Percentiles rank a stretch among this genome's conserved stretches.
phyloP scores from a whole-genome alignment of 2,888 invertebrate genomes.

The Ptilodon capucinus region DNA sequence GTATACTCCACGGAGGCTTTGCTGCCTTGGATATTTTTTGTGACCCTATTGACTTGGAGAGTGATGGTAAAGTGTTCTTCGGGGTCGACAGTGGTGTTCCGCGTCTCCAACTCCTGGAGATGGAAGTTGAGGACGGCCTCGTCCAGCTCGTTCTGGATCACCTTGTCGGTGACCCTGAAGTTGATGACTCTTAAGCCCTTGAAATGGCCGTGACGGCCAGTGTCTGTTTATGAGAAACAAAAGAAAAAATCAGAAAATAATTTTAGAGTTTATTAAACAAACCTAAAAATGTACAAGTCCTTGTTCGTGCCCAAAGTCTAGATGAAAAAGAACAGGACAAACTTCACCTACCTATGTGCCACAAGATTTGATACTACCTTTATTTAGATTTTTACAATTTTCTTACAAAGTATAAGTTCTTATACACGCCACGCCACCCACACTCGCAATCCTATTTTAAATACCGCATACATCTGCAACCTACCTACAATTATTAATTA shows the following conservation, averaged over 20 bases:
- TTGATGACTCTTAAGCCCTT: conserved; percentile 86
- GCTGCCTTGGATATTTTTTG: conserved; percentile 64
- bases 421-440: no score
- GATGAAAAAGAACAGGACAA: conserved; percentile 16
- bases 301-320: conserved; percentile 21
- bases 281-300: neutral
- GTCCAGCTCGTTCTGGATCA: conserved; percentile 86
- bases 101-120: conserved; percentile 76
- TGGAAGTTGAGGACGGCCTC: conserved; percentile 88
- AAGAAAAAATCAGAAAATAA: no score
- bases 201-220: conserved; percentile 85
- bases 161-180: conserved; percentile 88
- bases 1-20: conserved; percentile 68
- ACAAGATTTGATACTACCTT: neutral
- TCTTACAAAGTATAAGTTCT: no score
- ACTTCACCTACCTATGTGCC: neutral
- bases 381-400: no score
- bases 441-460: neutral
- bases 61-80: conserved; percentile 66
- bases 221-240: conserved; percentile 73
- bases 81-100: conserved; percentile 56
- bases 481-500: neutral
- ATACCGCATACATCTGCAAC: neutral
- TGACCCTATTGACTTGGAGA: conserved; percentile 70
- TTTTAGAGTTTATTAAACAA: neutral